Evolutionary conservation across 1,140 invertebrate genomes (phyloP).

Genomic region (Cydia pomonella): DNA sequence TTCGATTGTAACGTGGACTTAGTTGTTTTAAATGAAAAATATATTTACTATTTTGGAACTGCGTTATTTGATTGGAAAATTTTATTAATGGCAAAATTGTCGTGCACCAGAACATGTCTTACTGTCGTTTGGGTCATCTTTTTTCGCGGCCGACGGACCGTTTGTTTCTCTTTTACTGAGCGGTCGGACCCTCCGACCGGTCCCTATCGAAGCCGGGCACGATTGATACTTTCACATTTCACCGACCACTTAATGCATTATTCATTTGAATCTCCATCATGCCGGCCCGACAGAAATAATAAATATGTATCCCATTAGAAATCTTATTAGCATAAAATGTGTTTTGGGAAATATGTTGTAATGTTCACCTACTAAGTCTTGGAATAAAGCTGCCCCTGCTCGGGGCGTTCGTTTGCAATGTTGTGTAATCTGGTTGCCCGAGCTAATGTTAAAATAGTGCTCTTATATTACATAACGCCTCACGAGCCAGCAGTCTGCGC

Average conservation of each 20-base stretch:
- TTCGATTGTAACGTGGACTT: slow-evolving; percentile 15
- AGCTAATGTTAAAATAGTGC: slow-evolving; percentile 16
- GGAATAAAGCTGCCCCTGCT: background rate
- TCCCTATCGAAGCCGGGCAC: background rate
- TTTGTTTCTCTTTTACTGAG: background rate
- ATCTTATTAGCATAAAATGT: slow-evolving; percentile 15
- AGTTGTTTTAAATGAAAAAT: slow-evolving; percentile 13
- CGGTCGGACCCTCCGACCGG: slow-evolving; percentile 6
- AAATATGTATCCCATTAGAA: background rate
- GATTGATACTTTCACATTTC: slow-evolving; percentile 1
- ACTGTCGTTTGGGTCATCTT: slow-evolving; percentile 23
- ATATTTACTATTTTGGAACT: slow-evolving; percentile 15
- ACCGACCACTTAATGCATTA: background rate
- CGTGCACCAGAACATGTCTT: slow-evolving; percentile 13
- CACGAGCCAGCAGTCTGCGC: slow-evolving; percentile 12
- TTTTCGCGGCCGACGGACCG: background rate
- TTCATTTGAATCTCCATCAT: slow-evolving; percentile 16
- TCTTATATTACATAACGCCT: slow-evolving; percentile 2
- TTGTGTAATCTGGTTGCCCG: slow-evolving; percentile 26
- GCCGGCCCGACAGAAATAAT: background rate
- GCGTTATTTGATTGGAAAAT: slow-evolving; percentile 2
- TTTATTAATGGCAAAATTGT: slow-evolving; percentile 32
- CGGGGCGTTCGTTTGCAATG: background rate
- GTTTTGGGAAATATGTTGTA: slow-evolving; percentile 12
- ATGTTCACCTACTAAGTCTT: background rate